Evolutionary conservation across 2,888 invertebrate genomes (phyloP).

Genomic region (Lepidocyrtinus sp.): DNA sequence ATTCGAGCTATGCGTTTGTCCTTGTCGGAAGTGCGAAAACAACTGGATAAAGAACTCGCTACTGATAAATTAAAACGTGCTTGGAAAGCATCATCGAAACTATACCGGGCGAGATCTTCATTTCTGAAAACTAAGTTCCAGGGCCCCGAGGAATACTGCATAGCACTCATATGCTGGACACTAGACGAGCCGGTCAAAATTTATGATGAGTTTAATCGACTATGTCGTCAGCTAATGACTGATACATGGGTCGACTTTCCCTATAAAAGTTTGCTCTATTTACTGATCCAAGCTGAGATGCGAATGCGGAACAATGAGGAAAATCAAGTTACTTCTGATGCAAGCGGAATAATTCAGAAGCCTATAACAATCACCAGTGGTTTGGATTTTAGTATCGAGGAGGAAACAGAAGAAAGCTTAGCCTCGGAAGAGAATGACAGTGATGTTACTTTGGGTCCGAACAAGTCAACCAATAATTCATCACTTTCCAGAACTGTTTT

Average conservation of each 20-base stretch:
- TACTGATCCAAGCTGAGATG: slow-evolving; percentile 55
- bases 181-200: slow-evolving; percentile 47
- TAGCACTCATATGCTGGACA: slow-evolving; percentile 54
- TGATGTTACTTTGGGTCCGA: neutral
- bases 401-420: slow-evolving; percentile 19
- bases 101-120: slow-evolving; percentile 35
- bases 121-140: slow-evolving; percentile 14
- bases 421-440: neutral
- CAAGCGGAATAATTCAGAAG: neutral
- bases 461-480: neutral
- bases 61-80: slow-evolving; percentile 23
- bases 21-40: slow-evolving; percentile 40
- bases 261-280: slow-evolving; percentile 49
- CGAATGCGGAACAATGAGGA: slow-evolving; percentile 30
- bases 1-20: slow-evolving; percentile 46
- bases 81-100: slow-evolving; percentile 40
- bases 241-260: slow-evolving; percentile 43
- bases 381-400: slow-evolving; percentile 42
- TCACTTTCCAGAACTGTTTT: neutral
- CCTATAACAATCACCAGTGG: slow-evolving; percentile 31
- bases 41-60: slow-evolving; percentile 25
- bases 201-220: slow-evolving; percentile 41
- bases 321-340: neutral
- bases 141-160: slow-evolving; percentile 51
- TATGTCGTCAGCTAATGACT: slow-evolving; percentile 35